phyloP scores from a whole-genome alignment of 2,113 vertebrate species.

The Sorex fumeus region DNA sequence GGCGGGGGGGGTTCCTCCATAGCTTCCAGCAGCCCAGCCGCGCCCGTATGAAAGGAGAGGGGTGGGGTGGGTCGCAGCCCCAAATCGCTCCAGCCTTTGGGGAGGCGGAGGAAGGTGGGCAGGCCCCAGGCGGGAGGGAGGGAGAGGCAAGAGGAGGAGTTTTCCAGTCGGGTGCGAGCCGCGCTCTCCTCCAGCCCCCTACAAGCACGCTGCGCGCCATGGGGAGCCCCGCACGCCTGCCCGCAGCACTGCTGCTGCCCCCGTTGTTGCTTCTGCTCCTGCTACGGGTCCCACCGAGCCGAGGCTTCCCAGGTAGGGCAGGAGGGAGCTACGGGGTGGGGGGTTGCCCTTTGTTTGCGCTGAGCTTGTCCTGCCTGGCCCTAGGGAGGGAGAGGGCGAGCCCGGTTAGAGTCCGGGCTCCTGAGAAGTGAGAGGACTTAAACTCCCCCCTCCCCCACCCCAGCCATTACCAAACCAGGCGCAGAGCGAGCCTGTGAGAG shows the following conservation, averaged over 20 bases:
- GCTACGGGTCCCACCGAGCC: slow-evolving; percentile 48
- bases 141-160: slow-evolving; percentile 83
- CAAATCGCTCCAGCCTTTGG: slow-evolving; percentile 25
- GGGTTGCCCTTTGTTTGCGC: slow-evolving; percentile 61
- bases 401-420: not conserved
- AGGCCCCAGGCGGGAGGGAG: slow-evolving; percentile 49
- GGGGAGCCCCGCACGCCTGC: slow-evolving; percentile 79
- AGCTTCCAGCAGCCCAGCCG: not conserved
- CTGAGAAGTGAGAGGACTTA: not conserved
- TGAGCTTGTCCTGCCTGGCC: not conserved
- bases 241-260: slow-evolving; percentile 56
- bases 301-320: slow-evolving; percentile 82
- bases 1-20: not conserved
- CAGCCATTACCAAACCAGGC: no score
- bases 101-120: slow-evolving; percentile 59
- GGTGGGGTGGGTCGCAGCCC: slow-evolving; percentile 43
- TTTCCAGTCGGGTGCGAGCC: slow-evolving; percentile 62
- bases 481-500: no score
- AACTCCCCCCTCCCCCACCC: not conserved
- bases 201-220: slow-evolving; percentile 80
- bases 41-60: slow-evolving; percentile 1
- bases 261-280: slow-evolving; percentile 53
- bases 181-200: slow-evolving; percentile 47
- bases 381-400: not conserved
- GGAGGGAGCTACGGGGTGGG: not conserved